Base-by-base conservation (phyloP, 2,113 vertebrate species). In the Rhegmatorhina hoffmannsi region DNA sequence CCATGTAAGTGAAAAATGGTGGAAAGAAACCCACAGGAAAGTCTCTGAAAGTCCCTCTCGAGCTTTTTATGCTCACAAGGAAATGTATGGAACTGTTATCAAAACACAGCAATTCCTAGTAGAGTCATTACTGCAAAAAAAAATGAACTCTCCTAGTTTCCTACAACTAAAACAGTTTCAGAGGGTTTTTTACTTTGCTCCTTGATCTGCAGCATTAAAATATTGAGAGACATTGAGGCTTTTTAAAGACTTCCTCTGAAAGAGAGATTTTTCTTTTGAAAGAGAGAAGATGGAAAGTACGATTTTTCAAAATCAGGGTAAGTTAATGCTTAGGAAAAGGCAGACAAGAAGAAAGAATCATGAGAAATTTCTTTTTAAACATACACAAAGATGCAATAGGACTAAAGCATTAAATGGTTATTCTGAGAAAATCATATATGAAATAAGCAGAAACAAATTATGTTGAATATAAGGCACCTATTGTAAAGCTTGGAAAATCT, bases 71-170 rank as follows among this genome's bases (percentile, higher is more conserved):
- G 25, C 38, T 89, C 60, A n/a, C 0, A 5, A 74, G 86, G 33
- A 76, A 84, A 43, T 63, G 36, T 24, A n/a, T 67, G 69, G 56
- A 90, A 59, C 38, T 80, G 55, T 66, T 92, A 44, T 67, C 84
- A 84, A 83, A 94, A 84, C 75, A 93, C 50, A 52, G 20, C 76
- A 81, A 87, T 76, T 91, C 84, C 84, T 75, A 38, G 33, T 78
- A 46, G 83, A 86, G 87, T 59, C 47, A 55, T 84, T 50, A 60
- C 26, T 79, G 84, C 31, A 62, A 81, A 75, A 81, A 75, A 87
- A 91, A 89, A 90, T 76, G 92, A 50, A 60, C 53, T 44, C 47
- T 81, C 26, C 18, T 47, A 60, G 46, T 80, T 86, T 89, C 38
- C 72, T 92, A 9, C 43, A 53, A 72, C 26, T 66, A 38, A 66